phyloP scores from a whole-genome alignment of 2,113 vertebrate species.

The Scomber japonicus region DNA sequence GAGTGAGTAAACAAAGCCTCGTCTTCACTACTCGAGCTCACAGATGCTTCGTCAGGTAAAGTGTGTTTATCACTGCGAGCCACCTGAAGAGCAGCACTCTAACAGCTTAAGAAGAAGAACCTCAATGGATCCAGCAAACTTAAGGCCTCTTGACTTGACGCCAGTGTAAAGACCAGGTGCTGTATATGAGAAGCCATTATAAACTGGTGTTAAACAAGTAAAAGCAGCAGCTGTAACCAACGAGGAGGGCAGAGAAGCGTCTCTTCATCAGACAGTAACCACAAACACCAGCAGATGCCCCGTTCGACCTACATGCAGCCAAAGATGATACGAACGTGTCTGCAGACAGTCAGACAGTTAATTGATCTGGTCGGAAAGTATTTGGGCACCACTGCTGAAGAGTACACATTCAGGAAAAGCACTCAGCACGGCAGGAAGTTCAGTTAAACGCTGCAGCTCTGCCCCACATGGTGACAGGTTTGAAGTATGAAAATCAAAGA shows the following conservation, averaged over 20 bases:
- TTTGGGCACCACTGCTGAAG: background rate
- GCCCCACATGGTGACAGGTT: background rate
- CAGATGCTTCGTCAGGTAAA: background rate
- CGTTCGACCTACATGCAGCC: background rate
- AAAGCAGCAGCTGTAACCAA: background rate
- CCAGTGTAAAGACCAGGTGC: background rate
- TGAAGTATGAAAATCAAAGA: background rate
- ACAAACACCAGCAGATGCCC: background rate
- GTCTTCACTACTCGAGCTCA: background rate
- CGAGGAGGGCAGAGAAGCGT: background rate
- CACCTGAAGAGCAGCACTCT: background rate
- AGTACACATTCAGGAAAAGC: too few relatives aligned
- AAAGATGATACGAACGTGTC: background rate
- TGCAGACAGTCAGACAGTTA: background rate
- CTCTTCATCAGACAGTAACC: background rate
- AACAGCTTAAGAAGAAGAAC: background rate
- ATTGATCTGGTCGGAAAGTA: background rate
- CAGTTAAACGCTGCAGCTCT: background rate
- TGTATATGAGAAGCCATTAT: background rate
- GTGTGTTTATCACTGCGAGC: background rate
- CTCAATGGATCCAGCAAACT: background rate
- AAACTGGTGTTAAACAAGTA: background rate
- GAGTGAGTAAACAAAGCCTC: background rate
- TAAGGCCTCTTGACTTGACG: background rate
- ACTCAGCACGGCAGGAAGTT: constrained; percentile 4